These are phyloP conservation scores for Panthera leo DNA, from an alignment of 2,113 vertebrate species.

Conservation along the genomic window DNA sequence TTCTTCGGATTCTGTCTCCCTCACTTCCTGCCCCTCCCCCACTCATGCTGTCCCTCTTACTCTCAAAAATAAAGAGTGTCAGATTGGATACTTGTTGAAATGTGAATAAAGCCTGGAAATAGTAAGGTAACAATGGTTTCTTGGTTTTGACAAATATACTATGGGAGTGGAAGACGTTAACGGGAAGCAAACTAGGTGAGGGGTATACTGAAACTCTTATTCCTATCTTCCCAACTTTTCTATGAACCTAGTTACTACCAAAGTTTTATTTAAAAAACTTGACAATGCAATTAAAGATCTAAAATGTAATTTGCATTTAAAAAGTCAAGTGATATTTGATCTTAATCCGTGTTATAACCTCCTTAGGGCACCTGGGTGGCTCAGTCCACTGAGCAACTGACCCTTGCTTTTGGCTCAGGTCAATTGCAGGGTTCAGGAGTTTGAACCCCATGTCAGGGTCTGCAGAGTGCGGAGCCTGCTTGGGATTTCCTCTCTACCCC, in stretches of 20 bases:
- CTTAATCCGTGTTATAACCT: no score
- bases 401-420: no score
- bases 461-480: no score
- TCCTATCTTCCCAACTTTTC: not conserved
- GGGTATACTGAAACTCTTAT: not conserved
- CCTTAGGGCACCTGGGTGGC: no score
- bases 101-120: not conserved
- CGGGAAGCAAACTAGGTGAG: not conserved
- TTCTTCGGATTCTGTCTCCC: no score
- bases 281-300: not conserved
- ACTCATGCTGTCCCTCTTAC: no score
- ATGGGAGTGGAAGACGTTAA: not conserved
- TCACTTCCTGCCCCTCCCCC: no score
- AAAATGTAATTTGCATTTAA: not conserved
- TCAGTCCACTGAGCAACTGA: no score
- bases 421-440: no score
- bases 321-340: not conserved
- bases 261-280: not conserved
- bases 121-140: not conserved
- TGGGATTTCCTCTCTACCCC: no score
- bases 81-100: not conserved
- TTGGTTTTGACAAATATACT: not conserved
- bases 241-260: conserved; percentile 2
- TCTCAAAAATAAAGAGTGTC: not conserved
- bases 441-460: no score